These are phyloP conservation scores for Psix sp. DNA, from an alignment of 1,140 invertebrate genomes.

Conservation along the genomic window DNA sequence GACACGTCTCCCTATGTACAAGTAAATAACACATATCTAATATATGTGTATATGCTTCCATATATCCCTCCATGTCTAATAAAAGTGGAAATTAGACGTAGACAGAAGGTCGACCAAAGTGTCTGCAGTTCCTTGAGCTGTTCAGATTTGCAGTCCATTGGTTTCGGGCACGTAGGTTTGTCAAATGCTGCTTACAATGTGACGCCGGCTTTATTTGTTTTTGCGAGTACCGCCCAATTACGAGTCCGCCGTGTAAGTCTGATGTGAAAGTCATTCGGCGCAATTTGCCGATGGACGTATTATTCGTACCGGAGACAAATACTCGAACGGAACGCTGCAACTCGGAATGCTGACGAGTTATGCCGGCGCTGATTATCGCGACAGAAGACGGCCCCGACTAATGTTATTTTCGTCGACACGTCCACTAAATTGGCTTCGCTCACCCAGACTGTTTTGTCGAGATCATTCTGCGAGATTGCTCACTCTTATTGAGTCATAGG, in stretches of 20 bases:
- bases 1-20: slow-evolving; percentile 20
- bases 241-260: not conserved
- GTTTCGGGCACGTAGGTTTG: slow-evolving; percentile 45
- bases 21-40: slow-evolving; percentile 1
- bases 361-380: slow-evolving; percentile 13
- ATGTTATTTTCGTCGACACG: slow-evolving; percentile 32
- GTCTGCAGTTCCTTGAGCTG: not conserved
- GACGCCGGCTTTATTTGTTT: slow-evolving; percentile 33
- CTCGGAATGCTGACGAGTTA: slow-evolving; percentile 12
- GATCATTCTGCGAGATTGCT: slow-evolving; percentile 8
- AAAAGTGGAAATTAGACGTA: slow-evolving; percentile 1
- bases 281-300: slow-evolving; percentile 31
- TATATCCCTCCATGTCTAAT: slow-evolving; percentile 3
- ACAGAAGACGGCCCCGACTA: not conserved
- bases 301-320: slow-evolving; percentile 21
- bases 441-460: not conserved
- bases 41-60: slow-evolving; percentile 3
- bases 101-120: not conserved
- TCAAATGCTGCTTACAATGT: slow-evolving; percentile 17
- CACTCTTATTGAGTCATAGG: not conserved
- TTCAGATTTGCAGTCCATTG: slow-evolving; percentile 34
- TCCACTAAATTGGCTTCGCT: slow-evolving; percentile 16
- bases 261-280: slow-evolving; percentile 18
- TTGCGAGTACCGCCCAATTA: slow-evolving; percentile 24
- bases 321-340: not conserved